Evolutionary conservation across 2,113 vertebrate genomes (phyloP).

Genomic region (Hyaena hyaena): DNA sequence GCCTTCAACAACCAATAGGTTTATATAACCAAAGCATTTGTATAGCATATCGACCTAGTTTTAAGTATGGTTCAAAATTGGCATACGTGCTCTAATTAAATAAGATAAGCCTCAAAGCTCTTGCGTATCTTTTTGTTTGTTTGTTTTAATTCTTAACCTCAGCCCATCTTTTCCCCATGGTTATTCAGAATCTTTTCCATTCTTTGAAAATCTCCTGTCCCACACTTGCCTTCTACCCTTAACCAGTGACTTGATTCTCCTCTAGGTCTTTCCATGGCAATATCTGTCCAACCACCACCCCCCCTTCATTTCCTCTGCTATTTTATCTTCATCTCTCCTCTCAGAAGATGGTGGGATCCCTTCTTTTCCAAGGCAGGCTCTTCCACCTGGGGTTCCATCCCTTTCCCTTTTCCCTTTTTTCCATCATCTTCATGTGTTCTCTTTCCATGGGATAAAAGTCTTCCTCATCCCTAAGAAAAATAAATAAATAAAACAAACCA

Average conservation of each 20-base stretch:
- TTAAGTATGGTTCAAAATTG: conserved; percentile 2
- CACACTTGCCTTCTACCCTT: not conserved
- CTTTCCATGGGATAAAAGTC: not conserved
- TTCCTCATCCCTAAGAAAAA: not conserved
- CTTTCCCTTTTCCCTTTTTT: not conserved
- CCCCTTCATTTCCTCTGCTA: not conserved
- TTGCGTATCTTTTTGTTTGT: not conserved
- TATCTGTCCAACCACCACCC: not conserved
- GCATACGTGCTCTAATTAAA: not conserved
- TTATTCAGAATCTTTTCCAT: not conserved
- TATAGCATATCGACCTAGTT: not conserved
- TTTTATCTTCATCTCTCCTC: not conserved
- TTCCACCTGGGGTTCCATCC: not conserved
- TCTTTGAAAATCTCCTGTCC: not conserved
- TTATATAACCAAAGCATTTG: conserved; percentile 1
- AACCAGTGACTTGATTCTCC: not conserved
- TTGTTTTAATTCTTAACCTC: not conserved
- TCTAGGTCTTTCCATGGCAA: not conserved
- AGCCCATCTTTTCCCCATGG: not conserved
- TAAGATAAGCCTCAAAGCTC: not conserved
- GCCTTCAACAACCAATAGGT: not conserved
- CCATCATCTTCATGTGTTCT: not conserved
- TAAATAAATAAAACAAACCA: not conserved
- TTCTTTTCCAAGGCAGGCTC: not conserved
- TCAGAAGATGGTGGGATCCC: not conserved